These are phyloP conservation scores for Percopsis omiscomaycus DNA, from an alignment of 2,797 vertebrate species.

Conservation along the genomic window DNA sequence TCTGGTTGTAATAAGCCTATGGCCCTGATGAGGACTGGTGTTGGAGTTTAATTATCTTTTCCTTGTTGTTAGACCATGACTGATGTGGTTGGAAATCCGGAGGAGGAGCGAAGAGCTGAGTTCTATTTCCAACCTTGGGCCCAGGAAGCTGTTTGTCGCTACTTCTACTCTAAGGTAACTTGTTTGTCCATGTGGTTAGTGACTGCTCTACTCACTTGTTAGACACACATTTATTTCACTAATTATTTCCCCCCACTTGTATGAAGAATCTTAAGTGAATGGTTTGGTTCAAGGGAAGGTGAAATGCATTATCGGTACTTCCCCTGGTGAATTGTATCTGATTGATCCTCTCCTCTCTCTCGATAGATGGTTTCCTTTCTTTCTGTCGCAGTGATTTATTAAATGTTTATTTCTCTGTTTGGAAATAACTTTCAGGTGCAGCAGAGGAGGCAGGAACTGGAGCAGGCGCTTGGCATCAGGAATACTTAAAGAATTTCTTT, in stretches of 20 bases:
- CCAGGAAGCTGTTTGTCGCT: conserved; percentile 96
- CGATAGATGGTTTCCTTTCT: too few relatives aligned
- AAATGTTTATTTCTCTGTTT: conserved; percentile 18
- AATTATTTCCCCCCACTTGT: not conserved
- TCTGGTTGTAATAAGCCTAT: not conserved
- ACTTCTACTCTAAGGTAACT: conserved; percentile 97
- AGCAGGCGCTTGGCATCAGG: conserved; percentile 96
- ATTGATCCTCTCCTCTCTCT: not conserved
- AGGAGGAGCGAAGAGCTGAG: conserved; percentile 95
- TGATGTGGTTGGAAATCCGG: conserved; percentile 95
- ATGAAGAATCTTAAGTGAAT: too few relatives aligned
- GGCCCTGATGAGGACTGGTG: not conserved
- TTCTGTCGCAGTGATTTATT: not conserved
- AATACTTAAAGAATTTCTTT: conserved; percentile 85
- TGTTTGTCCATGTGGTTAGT: not conserved
- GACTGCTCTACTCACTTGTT: not conserved
- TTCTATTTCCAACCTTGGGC: conserved; percentile 99
- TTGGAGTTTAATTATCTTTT: conserved; percentile 9
- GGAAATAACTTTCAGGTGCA: conserved; percentile 83
- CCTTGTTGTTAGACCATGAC: conserved; percentile 88
- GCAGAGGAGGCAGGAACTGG: conserved; percentile 95
- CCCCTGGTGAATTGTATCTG: not conserved
- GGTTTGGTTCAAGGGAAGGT: too few relatives aligned
- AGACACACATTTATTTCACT: not conserved
- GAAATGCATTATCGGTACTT: too few relatives aligned